Conservation (phyloP, 2,797 vertebrate genomes). For the Pogonophryne albipinna region DNA sequence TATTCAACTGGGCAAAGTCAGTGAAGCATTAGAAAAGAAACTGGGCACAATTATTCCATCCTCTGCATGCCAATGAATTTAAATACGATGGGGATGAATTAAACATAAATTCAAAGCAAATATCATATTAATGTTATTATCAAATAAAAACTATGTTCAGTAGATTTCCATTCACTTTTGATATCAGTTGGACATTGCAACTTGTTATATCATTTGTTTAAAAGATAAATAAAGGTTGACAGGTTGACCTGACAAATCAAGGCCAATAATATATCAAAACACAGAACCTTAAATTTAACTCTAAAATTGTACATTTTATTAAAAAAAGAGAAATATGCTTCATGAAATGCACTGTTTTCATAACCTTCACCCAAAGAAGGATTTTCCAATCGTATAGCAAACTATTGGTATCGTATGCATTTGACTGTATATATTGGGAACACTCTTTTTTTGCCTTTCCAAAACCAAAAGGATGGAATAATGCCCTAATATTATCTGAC, state of each 20-base stretch:
- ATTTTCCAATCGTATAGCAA: not conserved
- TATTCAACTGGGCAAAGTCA: conserved; percentile 71
- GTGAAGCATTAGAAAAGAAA: conserved; percentile 69
- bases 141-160: conserved; percentile 52
- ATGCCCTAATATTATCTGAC: not conserved
- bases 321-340: not conserved
- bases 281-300: not conserved
- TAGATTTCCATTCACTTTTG: conserved; percentile 31
- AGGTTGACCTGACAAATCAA: not conserved
- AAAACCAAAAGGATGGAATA: not conserved
- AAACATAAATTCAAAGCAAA: conserved; percentile 74
- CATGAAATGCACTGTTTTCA: not conserved
- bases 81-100: conserved; percentile 68
- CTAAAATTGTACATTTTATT: not conserved
- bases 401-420: too few species aligned
- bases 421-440: not conserved
- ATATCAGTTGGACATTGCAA: conserved; percentile 9
- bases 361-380: not conserved
- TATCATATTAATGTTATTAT: conserved; percentile 71
- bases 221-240: not conserved
- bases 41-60: conserved; percentile 69
- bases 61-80: conserved; percentile 71
- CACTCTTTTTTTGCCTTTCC: not conserved
- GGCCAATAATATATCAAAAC: not conserved
- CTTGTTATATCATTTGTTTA: conserved; percentile 3